A percentile compares a stretch with the other conserved stretches of the same genome.
Conservation (phyloP, 2,113 vertebrate genomes). For the Balaenoptera acutorostrata region DNA sequence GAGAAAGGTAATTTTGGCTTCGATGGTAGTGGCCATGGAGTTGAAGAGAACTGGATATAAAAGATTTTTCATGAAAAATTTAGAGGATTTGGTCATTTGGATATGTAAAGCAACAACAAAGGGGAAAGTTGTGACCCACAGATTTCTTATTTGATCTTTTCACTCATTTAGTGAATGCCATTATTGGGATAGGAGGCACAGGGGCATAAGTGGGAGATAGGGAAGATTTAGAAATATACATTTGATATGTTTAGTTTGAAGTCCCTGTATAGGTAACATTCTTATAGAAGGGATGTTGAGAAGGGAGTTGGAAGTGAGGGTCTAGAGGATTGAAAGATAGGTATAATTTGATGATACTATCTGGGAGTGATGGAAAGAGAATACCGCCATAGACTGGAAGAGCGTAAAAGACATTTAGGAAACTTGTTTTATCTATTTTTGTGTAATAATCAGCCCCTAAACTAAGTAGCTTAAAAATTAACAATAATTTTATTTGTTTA, state of each 20-base stretch:
- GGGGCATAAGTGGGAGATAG: background rate
- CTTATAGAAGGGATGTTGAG: background rate
- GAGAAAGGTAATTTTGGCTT: background rate
- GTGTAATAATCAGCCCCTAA: background rate
- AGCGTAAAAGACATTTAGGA: background rate
- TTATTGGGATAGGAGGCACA: background rate
- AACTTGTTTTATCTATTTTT: background rate
- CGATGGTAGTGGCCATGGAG: background rate
- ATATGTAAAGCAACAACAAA: background rate
- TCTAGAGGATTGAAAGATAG: background rate
- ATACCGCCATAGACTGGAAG: background rate
- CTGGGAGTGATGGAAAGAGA: background rate
- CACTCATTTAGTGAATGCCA: background rate
- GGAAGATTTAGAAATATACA: background rate
- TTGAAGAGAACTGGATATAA: background rate
- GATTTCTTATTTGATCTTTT: background rate
- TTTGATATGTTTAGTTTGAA: background rate
- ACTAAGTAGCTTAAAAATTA: background rate
- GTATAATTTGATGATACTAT: too few relatives aligned
- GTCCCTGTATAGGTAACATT: background rate
- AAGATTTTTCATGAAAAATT: background rate
- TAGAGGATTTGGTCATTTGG: background rate
- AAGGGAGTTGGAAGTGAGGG: background rate
- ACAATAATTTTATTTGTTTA: background rate
- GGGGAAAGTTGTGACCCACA: background rate